Evolutionary conservation across 2,797 vertebrate species (phyloP).

Genomic region (Thaleichthys pacificus): DNA sequence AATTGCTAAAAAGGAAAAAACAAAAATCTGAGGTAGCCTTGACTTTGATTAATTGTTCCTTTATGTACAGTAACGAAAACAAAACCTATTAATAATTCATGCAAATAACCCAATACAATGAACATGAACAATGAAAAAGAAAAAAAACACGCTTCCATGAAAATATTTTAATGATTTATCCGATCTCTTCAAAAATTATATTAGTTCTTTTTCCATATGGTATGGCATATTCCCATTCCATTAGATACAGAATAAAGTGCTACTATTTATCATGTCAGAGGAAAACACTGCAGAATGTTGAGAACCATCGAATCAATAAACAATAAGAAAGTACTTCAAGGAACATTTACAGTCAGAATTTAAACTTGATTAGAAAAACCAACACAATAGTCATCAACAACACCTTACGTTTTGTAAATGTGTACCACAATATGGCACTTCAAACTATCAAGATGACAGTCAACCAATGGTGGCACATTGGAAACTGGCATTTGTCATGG

Average conservation of each 20-base stretch:
- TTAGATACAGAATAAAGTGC: slow-evolving; percentile 61
- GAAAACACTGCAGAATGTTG: slow-evolving; percentile 42
- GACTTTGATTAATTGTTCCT: no score
- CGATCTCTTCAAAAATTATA: slow-evolving; percentile 36
- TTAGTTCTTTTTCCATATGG: slow-evolving; percentile 33
- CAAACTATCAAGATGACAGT: slow-evolving; percentile 33
- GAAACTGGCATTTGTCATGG: slow-evolving; percentile 29
- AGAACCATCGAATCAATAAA: slow-evolving; percentile 55
- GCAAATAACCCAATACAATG: not conserved
- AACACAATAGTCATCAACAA: slow-evolving; percentile 21
- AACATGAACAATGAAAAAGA: not conserved
- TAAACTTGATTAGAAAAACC: slow-evolving; percentile 17
- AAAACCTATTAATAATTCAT: not conserved
- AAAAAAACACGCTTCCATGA: slow-evolving; percentile 40
- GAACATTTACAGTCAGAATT: slow-evolving; percentile 13
- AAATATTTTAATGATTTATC: slow-evolving; percentile 66
- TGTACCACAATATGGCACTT: slow-evolving; percentile 25
- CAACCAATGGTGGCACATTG: slow-evolving; percentile 28
- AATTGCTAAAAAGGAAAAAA: no score
- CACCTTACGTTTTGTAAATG: slow-evolving; percentile 23
- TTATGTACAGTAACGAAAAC: no score
- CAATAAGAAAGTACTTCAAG: slow-evolving; percentile 34
- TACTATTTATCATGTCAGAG: slow-evolving; percentile 42
- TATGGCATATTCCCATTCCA: slow-evolving; percentile 44
- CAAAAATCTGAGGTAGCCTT: no score